Percentiles rank a stretch among this genome's conserved stretches.
Evolutionary conservation across 2,888 invertebrate species (phyloP).

Genomic region (Lasius fuliginosus): DNA sequence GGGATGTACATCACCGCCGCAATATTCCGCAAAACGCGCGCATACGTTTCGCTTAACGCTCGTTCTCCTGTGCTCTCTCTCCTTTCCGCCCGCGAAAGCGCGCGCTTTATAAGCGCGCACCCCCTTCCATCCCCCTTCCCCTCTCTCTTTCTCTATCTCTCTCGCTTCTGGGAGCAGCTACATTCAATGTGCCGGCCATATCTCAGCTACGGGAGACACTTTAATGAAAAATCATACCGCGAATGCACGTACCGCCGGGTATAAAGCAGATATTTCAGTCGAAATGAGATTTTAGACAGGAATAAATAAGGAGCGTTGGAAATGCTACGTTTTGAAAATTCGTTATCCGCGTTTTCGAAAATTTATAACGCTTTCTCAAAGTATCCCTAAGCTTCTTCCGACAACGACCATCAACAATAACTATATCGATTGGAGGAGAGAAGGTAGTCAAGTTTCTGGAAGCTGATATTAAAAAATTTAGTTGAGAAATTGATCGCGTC

Average conservation of each 20-base stretch:
- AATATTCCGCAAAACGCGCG: constrained; percentile 82
- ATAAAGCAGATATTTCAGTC: constrained; percentile 81
- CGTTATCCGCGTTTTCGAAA: constrained; percentile 14
- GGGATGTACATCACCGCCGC: constrained; percentile 80
- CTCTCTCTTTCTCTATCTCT: constrained; percentile 48
- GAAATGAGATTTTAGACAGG: constrained; percentile 85
- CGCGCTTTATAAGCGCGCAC: constrained; percentile 42
- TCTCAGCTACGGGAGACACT: constrained; percentile 84
- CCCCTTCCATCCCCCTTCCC: constrained; percentile 20
- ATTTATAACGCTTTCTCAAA: not conserved
- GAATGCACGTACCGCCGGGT: constrained; percentile 80
- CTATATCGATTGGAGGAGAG: not conserved
- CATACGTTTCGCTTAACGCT: constrained; percentile 64
- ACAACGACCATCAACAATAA: not conserved
- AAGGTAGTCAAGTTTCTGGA: not conserved
- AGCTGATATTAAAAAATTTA: not conserved
- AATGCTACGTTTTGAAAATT: constrained; percentile 32
- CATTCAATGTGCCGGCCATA: constrained; percentile 85
- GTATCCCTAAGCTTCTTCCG: not conserved
- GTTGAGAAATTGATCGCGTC: not conserved
- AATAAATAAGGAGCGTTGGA: constrained; percentile 80
- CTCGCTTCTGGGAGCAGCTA: constrained; percentile 79
- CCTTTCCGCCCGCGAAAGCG: constrained; percentile 51
- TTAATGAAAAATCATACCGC: constrained; percentile 86
- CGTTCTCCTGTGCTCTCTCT: constrained; percentile 19